Evolutionary conservation across 2,888 invertebrate species (phyloP).

Genomic region (Nemotelus pantherinus): DNA sequence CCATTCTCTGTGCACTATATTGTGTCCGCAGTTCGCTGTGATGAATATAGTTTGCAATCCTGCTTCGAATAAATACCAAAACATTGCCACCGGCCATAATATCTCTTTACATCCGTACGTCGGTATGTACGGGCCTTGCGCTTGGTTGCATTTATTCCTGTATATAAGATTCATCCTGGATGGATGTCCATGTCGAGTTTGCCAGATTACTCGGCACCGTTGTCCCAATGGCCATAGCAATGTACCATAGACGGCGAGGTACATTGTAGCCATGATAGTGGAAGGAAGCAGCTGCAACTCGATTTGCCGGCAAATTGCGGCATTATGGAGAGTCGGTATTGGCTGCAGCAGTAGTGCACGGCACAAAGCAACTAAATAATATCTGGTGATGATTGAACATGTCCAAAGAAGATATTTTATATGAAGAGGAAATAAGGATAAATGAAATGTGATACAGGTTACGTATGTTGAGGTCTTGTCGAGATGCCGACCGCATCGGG

Average conservation of each 20-base stretch:
- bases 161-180: slow-evolving; percentile 28
- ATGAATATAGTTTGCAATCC: slow-evolving; percentile 25
- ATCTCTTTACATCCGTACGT: slow-evolving; percentile 43
- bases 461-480: neutral
- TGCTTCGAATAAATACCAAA: slow-evolving; percentile 46
- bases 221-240: neutral
- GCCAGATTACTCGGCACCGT: slow-evolving; percentile 3
- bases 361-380: slow-evolving; percentile 22
- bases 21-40: slow-evolving; percentile 2
- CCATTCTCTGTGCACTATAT: slow-evolving; percentile 3
- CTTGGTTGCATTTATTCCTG: slow-evolving; percentile 18
- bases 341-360: slow-evolving; percentile 38
- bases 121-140: neutral
- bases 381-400: slow-evolving; percentile 44
- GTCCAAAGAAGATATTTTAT: slow-evolving; percentile 39
- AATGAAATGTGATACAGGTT: slow-evolving; percentile 43
- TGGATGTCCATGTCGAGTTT: neutral
- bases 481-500: neutral
- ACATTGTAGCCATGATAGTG: neutral
- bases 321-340: slow-evolving; percentile 11
- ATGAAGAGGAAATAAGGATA: slow-evolving; percentile 40
- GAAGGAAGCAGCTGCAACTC: slow-evolving; percentile 21
- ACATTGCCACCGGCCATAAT: slow-evolving; percentile 47
- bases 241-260: neutral
- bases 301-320: slow-evolving; percentile 19